These are phyloP conservation scores for Typhlichthys eigenmanni DNA, from an alignment of 2,797 vertebrate species.

Conservation along the genomic window DNA sequence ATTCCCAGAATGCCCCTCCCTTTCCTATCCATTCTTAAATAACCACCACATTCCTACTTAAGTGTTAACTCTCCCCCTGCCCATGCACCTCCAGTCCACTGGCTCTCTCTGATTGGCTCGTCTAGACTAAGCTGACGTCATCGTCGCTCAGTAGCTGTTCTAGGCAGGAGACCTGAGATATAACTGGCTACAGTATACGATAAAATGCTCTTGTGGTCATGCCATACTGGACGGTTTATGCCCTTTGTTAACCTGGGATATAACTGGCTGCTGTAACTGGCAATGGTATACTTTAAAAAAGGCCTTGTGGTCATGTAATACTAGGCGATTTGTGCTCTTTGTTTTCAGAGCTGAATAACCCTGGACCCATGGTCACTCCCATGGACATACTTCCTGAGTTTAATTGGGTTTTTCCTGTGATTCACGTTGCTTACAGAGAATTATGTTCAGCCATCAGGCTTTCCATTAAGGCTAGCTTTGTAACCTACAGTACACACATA, in stretches of 20 bases:
- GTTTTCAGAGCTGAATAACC: neutral
- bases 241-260: neutral
- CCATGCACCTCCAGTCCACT: constrained; percentile 2
- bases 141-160: neutral
- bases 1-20: constrained; percentile 45
- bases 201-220: neutral
- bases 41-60: constrained; percentile 57
- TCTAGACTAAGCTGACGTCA: neutral
- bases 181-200: neutral
- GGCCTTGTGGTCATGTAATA: neutral
- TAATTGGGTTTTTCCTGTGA: constrained; percentile 18
- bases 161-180: neutral
- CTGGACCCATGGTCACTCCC: neutral
- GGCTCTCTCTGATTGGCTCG: constrained; percentile 9
- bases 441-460: too few species aligned
- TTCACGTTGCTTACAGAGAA: constrained; percentile 2
- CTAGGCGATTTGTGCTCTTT: neutral
- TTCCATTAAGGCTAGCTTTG: too few species aligned
- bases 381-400: constrained; percentile 25
- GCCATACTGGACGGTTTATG: neutral
- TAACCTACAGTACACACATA: too few species aligned
- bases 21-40: constrained; percentile 33
- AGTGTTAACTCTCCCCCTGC: constrained; percentile 28
- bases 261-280: neutral
- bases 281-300: neutral